A percentile compares a stretch with the other conserved stretches of the same genome.
These are phyloP conservation scores for Gyrodactylus salaris DNA, from an alignment of 1,140 invertebrate species.

Conservation along the genomic window DNA sequence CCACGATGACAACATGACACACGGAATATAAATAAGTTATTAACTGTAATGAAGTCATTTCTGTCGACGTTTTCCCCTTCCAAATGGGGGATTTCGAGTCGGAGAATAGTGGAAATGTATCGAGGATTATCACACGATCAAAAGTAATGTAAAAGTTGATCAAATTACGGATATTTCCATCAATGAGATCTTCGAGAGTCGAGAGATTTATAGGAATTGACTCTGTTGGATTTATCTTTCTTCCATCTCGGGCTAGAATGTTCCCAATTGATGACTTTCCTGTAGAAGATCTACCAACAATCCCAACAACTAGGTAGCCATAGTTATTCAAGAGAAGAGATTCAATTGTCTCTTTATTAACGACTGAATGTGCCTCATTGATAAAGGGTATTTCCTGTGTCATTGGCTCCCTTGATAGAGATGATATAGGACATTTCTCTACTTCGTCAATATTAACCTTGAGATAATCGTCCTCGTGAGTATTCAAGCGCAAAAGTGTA, in stretches of 20 bases:
- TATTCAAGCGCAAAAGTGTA: too few relatives aligned
- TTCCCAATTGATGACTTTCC: neutral
- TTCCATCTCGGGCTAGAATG: neutral
- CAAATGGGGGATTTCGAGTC: neutral
- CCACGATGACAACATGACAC: neutral
- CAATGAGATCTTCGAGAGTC: neutral
- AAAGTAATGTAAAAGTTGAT: neutral
- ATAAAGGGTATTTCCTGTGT: neutral
- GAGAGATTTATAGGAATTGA: neutral
- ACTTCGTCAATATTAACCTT: too few relatives aligned
- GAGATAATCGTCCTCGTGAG: too few relatives aligned
- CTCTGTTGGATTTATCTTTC: neutral
- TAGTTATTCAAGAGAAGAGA: neutral
- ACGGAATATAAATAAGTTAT: neutral
- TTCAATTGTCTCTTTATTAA: neutral
- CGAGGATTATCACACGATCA: neutral
- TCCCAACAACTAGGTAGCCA: neutral
- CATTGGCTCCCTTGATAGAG: neutral
- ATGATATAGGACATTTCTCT: too few relatives aligned
- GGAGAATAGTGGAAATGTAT: neutral
- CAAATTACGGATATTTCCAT: neutral
- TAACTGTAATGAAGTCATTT: neutral
- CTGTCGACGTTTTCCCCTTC: neutral
- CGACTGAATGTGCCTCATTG: neutral
- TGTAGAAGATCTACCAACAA: neutral